Conservation (phyloP, 35 echinoderm and acorn worm species). For the Lytechinus pictus region DNA sequence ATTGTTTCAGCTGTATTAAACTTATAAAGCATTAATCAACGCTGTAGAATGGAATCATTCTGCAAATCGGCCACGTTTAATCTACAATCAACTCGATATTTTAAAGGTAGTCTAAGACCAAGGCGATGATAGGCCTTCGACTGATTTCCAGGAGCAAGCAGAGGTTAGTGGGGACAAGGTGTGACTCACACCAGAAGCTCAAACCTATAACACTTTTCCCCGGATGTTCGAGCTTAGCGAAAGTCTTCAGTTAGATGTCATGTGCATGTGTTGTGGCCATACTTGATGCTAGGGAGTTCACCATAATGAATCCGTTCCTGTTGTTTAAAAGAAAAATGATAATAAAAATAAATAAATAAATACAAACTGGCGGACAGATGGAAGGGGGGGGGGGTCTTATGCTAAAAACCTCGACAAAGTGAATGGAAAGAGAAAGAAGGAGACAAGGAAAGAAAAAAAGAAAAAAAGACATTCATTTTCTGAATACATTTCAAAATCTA, state of each 20-base stretch:
- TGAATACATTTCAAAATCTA: no score
- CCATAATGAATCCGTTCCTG: neutral
- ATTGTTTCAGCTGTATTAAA: neutral
- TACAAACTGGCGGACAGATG: no score
- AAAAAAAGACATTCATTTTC: no score
- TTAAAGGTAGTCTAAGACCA: neutral
- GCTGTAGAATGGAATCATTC: neutral
- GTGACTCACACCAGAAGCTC: neutral
- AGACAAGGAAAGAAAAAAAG: no score
- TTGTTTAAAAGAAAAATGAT: neutral
- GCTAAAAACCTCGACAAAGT: no score
- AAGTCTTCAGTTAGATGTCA: neutral
- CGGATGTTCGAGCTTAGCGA: neutral
- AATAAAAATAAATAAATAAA: no score
- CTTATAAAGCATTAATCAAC: neutral
- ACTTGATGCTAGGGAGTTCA: neutral
- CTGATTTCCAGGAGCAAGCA: neutral
- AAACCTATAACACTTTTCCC: neutral
- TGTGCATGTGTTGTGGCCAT: neutral
- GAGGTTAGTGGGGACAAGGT: neutral
- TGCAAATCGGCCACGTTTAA: neutral
- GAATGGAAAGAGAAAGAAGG: no score
- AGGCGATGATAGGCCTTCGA: neutral
- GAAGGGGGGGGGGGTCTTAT: no score
- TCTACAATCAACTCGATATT: neutral